phyloP scores from a whole-genome alignment of 2,797 vertebrate genomes.

The Lagodon rhomboides region DNA sequence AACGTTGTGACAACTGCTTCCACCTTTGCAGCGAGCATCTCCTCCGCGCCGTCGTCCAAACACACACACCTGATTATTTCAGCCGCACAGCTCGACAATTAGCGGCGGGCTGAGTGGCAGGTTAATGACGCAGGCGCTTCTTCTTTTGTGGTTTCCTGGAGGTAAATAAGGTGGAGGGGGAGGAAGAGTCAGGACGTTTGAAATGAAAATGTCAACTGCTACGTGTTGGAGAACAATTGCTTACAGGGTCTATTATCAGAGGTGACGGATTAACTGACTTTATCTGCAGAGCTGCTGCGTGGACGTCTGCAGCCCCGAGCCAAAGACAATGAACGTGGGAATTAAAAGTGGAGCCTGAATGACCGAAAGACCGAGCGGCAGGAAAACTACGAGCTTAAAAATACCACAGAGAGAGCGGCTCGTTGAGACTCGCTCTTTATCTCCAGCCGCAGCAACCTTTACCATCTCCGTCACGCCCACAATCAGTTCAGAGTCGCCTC shows the following conservation, averaged over 20 bases:
- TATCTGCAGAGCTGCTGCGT: conserved; percentile 33
- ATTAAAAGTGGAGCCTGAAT: conserved; percentile 6
- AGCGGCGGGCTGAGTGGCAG: conserved; percentile 24
- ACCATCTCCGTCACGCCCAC: neutral
- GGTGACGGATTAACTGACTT: conserved; percentile 38
- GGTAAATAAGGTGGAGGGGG: conserved; percentile 51
- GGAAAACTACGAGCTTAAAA: neutral
- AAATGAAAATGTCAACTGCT: conserved; percentile 56
- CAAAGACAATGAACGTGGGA: neutral
- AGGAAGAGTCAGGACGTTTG: conserved; percentile 15
- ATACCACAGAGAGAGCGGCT: neutral
- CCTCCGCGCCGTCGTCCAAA: neutral
- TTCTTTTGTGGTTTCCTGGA: conserved; percentile 44
- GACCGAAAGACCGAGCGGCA: neutral
- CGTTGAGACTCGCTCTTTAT: conserved; percentile 2
- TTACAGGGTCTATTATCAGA: conserved; percentile 53
- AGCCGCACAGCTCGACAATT: conserved; percentile 54
- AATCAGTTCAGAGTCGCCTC: neutral
- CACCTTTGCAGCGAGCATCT: conserved; percentile 7
- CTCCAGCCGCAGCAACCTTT: conserved; percentile 1
- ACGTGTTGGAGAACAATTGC: conserved; percentile 40
- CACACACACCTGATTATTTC: conserved; percentile 42
- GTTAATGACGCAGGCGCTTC: conserved; percentile 45
- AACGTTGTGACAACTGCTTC: conserved; percentile 31
- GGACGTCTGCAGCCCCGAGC: conserved; percentile 9